A percentile compares a stretch with the other conserved stretches of the same genome.
Evolutionary conservation across 2,113 vertebrate genomes (phyloP).

Genomic region (Laticauda laticaudata): DNA sequence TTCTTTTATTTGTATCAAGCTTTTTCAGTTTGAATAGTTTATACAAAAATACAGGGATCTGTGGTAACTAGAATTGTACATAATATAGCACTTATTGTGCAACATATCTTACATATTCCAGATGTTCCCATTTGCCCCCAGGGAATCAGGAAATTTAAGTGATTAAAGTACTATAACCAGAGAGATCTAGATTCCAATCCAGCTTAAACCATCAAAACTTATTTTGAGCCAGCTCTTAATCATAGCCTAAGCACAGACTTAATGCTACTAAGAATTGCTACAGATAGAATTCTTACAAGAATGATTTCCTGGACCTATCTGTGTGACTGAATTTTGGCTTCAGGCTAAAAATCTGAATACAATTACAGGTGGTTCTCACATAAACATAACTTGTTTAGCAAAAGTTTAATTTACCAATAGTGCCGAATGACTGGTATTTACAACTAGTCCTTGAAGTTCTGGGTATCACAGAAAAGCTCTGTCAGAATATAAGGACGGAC

Average conservation of each 20-base stretch:
- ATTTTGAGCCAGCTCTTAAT: background rate
- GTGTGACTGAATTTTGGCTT: background rate
- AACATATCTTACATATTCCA: background rate
- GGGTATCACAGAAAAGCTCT: background rate
- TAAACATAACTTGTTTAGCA: background rate
- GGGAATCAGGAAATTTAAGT: background rate
- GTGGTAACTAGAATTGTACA: background rate
- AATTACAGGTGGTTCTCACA: background rate
- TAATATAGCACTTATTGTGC: background rate
- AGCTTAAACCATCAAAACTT: background rate
- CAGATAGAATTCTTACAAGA: background rate
- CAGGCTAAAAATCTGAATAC: background rate
- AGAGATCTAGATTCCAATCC: background rate
- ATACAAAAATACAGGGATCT: background rate
- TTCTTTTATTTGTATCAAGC: background rate
- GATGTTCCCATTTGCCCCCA: background rate
- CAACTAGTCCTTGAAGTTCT: background rate
- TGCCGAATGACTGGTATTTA: background rate
- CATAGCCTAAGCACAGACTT: background rate
- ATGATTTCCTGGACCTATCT: background rate
- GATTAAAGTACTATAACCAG: background rate
- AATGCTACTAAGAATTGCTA: background rate
- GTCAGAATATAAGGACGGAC: background rate
- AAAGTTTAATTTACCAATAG: background rate
- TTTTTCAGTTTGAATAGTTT: background rate